Base-by-base conservation (phyloP, 2,888 invertebrate genomes). In the Andrena marginata region DNA sequence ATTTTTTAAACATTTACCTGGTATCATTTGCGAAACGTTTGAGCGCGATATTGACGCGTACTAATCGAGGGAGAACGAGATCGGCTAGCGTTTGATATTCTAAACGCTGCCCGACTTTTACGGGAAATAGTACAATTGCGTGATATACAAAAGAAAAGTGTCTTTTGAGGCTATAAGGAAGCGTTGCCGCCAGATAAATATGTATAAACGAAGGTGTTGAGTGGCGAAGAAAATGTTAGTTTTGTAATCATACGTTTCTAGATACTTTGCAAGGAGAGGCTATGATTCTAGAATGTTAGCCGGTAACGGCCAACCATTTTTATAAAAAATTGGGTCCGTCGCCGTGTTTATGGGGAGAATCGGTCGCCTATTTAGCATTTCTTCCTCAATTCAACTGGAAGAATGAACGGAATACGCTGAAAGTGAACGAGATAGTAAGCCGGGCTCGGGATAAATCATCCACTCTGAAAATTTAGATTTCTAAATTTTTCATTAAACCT, bases 181-280 rank as follows among this genome's bases (percentile, higher is more conserved):
- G 76, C 65, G 85, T 85, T 72, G 72, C 68, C 71, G 63, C 60
- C 59, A 76, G 29, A 71, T 64, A 67, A 77, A 83, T 77, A 49
- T 87, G 88, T 88, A 87, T 77, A 83, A 72, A 69, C 54, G 65
- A 62, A 78, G 48, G 68, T 59, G 68, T 71, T 75, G 84, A 69
- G 31, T 42, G 35, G 49, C 23, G 49, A 81, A 70, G 64, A 71
- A 84, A 67, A 79, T 76, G 65, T 77, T 87, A 87, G 87, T 87
- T 87, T 87, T 87, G 35, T 88, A 87, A 86, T 62, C 59, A 56
- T 84, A 80, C 77, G 76, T 84, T 85, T 80, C 83, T 71, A 77
- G 74, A 74, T 23, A 76, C 54, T 70, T 64, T 62, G 13, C 23
- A 56, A 56, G 56, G 56, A 26, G 23, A 10, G 56, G 56, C 56